Conservation (phyloP, 2,113 vertebrate species). For the Phasianus colchicus region DNA sequence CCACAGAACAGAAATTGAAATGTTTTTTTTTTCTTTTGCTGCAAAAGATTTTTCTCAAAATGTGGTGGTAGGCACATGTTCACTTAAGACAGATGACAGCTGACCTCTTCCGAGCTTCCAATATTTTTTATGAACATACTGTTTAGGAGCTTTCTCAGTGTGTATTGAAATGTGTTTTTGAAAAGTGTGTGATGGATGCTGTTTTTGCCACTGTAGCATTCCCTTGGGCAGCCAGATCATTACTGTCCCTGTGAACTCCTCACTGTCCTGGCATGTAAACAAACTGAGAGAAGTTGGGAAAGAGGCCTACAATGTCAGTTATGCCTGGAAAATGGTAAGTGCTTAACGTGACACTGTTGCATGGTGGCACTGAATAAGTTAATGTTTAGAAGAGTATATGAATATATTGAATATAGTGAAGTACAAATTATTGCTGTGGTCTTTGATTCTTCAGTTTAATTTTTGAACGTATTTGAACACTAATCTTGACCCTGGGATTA, state of each 20-base stretch:
- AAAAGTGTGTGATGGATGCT: slow-evolving; percentile 25
- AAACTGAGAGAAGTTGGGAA: slow-evolving; percentile 90
- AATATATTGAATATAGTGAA: background rate
- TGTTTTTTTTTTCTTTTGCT: background rate
- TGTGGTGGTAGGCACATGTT: background rate
- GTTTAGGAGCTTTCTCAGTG: background rate
- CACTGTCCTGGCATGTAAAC: slow-evolving; percentile 96
- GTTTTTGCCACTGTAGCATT: slow-evolving; percentile 82
- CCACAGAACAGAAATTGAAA: background rate
- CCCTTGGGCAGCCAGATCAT: slow-evolving; percentile 97
- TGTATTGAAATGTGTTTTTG: slow-evolving; percentile 6
- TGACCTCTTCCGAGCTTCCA: background rate
- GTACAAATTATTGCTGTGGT: background rate
- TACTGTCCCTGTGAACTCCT: slow-evolving; percentile 93
- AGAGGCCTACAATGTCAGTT: slow-evolving; percentile 97
- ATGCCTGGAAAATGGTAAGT: slow-evolving; percentile 98
- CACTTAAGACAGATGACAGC: background rate
- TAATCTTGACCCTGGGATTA: background rate
- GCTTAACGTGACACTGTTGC: background rate
- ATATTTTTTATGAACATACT: background rate
- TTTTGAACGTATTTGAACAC: background rate
- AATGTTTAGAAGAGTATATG: background rate
- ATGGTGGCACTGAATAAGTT: background rate
- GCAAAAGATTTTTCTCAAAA: background rate
- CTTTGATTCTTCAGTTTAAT: background rate